phyloP scores from a whole-genome alignment of 2,888 invertebrate species.

The Chouioia cunea region DNA sequence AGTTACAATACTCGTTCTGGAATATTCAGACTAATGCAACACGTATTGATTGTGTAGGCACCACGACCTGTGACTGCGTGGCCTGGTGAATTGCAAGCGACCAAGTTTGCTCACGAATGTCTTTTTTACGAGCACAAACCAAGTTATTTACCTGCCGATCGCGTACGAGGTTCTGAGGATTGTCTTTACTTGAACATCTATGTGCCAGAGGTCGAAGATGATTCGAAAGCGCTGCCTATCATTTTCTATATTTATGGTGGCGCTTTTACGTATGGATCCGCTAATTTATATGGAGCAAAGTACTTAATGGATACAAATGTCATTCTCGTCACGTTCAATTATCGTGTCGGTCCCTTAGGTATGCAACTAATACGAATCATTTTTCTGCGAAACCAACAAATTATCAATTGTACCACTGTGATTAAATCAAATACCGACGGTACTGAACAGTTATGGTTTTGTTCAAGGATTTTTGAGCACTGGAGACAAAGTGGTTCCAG shows the following conservation, averaged over 20 bases:
- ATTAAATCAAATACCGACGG: background rate
- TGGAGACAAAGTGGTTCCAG: slow-evolving; percentile 37
- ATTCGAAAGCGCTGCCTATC: slow-evolving; percentile 24
- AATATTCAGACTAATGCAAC: no score
- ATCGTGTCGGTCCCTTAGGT: slow-evolving; percentile 44
- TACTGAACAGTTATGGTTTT: background rate
- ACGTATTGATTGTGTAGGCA: slow-evolving; percentile 51
- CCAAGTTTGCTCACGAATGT: slow-evolving; percentile 25
- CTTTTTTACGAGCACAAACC: slow-evolving; percentile 38
- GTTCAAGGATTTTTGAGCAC: slow-evolving; percentile 63
- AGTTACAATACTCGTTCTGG: no score
- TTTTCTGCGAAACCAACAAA: no score
- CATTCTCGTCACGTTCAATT: slow-evolving; percentile 33
- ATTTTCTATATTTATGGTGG: slow-evolving; percentile 41
- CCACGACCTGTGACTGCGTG: slow-evolving; percentile 55
- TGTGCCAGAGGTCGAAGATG: slow-evolving; percentile 37
- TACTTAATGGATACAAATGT: slow-evolving; percentile 34
- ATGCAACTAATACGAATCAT: background rate
- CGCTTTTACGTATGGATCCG: slow-evolving; percentile 24
- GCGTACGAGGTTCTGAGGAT: slow-evolving; percentile 30
- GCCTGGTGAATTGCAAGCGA: slow-evolving; percentile 42
- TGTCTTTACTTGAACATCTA: slow-evolving; percentile 45
- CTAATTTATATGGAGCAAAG: slow-evolving; percentile 7
- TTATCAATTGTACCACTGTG: background rate
- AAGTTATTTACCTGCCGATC: slow-evolving; percentile 12